Evolutionary conservation across 2,797 vertebrate species (phyloP).

Genomic region (Carapus acus): DNA sequence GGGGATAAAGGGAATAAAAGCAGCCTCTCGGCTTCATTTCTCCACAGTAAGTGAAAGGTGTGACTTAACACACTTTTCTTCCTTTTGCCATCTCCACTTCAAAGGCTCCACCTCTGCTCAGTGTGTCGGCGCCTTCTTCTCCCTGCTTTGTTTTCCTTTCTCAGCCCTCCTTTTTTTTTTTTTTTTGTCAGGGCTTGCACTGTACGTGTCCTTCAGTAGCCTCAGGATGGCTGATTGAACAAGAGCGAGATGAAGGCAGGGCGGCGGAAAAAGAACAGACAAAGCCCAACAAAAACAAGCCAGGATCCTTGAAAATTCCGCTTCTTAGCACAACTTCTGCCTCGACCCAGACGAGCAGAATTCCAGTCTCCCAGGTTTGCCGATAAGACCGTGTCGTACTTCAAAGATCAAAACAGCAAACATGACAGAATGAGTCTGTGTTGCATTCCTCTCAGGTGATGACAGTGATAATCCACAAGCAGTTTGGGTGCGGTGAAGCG

Average conservation of each 20-base stretch:
- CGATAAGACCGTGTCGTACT: conserved; percentile 9
- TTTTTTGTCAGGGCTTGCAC: conserved; percentile 16
- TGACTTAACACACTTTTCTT: conserved; percentile 23
- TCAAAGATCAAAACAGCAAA: conserved; percentile 41
- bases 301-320: conserved; percentile 3
- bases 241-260: conserved; percentile 11
- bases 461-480: conserved; percentile 53
- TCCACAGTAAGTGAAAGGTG: conserved; percentile 34
- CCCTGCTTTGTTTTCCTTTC: conserved; percentile 34
- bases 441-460: conserved; percentile 54
- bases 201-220: conserved; percentile 11
- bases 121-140: conserved; percentile 29
- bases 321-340: conserved; percentile 4
- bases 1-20: conserved; percentile 22
- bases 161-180: conserved; percentile 6
- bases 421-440: conserved; percentile 37
- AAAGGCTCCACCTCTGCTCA: conserved; percentile 27
- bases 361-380: conserved; percentile 1
- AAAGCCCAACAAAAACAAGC: conserved; percentile 21
- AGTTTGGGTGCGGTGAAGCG: conserved; percentile 40
- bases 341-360: conserved; percentile 3
- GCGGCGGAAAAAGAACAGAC: not conserved
- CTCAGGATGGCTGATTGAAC: conserved; percentile 12
- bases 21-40: conserved; percentile 21
- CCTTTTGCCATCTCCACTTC: conserved; percentile 31